These are phyloP conservation scores for Antedon mediterranea DNA, from an alignment of 53 echinoderm and acorn worm species.

Conservation along the genomic window DNA sequence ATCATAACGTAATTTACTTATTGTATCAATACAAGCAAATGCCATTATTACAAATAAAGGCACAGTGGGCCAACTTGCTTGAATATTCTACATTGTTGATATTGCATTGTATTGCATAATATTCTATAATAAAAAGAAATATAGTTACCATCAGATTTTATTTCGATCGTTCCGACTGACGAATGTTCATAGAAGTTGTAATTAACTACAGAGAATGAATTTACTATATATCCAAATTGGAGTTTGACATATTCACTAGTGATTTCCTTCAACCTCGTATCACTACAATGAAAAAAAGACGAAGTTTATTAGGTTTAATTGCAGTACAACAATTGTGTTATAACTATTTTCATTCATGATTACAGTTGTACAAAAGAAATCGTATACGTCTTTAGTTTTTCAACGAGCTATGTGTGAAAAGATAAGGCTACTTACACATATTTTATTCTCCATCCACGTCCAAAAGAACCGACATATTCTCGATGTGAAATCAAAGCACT, in stretches of 20 bases:
- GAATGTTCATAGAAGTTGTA: neutral
- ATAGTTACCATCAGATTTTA: neutral
- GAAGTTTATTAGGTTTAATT: too few relatives aligned
- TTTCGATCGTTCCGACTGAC: neutral
- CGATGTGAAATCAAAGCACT: constrained; percentile 7
- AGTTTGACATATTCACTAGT: neutral
- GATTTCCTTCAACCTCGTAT: neutral
- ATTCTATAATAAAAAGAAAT: too few relatives aligned
- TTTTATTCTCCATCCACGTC: constrained; percentile 25
- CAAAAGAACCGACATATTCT: constrained; percentile 18
- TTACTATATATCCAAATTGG: neutral
- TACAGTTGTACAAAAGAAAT: too few relatives aligned
- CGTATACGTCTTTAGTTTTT: too few relatives aligned
- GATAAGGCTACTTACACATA: constrained; percentile 17
- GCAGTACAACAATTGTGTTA: too few relatives aligned
- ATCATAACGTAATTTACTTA: too few relatives aligned
- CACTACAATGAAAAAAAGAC: neutral
- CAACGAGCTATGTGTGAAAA: neutral
- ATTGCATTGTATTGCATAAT: too few relatives aligned
- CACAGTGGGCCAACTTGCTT: too few relatives aligned
- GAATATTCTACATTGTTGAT: too few relatives aligned
- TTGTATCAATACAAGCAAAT: too few relatives aligned
- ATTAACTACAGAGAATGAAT: neutral
- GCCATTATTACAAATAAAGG: too few relatives aligned
- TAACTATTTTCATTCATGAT: too few relatives aligned